Evolutionary conservation across 2,113 vertebrate genomes (phyloP).

Genomic region (Mustela nigripes): DNA sequence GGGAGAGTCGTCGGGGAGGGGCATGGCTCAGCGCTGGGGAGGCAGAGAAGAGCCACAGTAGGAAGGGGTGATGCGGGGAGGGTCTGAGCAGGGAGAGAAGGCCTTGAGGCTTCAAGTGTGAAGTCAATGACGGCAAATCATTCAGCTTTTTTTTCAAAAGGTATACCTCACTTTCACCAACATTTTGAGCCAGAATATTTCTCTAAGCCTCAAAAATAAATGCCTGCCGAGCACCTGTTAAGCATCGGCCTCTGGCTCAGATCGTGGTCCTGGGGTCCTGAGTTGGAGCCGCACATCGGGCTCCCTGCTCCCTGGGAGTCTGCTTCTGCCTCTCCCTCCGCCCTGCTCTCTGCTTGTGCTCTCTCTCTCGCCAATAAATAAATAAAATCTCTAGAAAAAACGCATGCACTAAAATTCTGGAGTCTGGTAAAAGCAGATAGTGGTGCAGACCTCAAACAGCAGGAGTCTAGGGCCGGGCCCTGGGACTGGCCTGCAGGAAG

Average conservation of each 20-base stretch:
- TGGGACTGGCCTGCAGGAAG: too few relatives aligned
- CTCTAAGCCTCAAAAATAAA: neutral
- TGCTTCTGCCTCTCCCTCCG: too few relatives aligned
- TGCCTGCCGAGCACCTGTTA: too few relatives aligned
- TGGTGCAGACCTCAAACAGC: neutral
- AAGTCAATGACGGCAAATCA: neutral
- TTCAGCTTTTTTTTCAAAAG: neutral
- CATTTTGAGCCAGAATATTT: neutral
- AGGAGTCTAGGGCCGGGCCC: neutral
- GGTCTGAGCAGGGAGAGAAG: neutral
- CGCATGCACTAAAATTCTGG: neutral
- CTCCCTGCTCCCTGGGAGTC: too few relatives aligned
- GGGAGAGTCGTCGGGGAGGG: neutral
- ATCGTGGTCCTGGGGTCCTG: too few relatives aligned
- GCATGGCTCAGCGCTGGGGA: too few relatives aligned
- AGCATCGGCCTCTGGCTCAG: too few relatives aligned
- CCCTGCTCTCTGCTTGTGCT: too few relatives aligned
- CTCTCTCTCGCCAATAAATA: too few relatives aligned
- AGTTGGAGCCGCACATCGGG: too few relatives aligned
- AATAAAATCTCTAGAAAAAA: neutral
- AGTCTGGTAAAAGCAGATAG: neutral
- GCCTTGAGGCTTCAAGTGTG: neutral
- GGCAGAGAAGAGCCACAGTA: fast-evolving
- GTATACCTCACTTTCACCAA: neutral
- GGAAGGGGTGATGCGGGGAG: neutral